These are phyloP conservation scores for Tipula unca DNA, from an alignment of 2,888 invertebrate species.

Conservation along the genomic window DNA sequence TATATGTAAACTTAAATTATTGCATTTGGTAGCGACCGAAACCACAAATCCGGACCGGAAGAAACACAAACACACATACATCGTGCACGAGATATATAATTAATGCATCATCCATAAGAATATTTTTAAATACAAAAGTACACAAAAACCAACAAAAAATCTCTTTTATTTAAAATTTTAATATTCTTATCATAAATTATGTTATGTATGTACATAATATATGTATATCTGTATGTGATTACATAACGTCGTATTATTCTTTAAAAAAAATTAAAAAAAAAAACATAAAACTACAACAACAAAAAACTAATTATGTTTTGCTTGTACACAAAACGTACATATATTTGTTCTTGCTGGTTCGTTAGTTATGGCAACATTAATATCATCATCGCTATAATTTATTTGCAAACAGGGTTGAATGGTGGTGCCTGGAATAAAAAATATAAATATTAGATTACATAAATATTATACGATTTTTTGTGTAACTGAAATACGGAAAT, in stretches of 20 bases:
- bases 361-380: conserved; percentile 21
- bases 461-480: too few species aligned
- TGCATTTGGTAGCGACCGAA: not conserved
- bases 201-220: not conserved
- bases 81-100: not conserved
- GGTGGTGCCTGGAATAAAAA: conserved; percentile 27
- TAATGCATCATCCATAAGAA: not conserved
- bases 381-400: conserved; percentile 24
- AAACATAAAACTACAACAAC: not conserved
- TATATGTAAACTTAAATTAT: not conserved
- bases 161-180: not conserved
- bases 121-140: not conserved
- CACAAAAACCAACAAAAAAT: not conserved
- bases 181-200: conserved; percentile 3
- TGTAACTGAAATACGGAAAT: too few species aligned
- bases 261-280: not conserved
- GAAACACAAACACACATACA: too few species aligned
- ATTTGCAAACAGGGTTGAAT: conserved; percentile 31
- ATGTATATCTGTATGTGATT: not conserved
- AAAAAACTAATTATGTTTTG: conserved; percentile 22
- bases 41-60: not conserved
- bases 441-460: not conserved
- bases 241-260: not conserved
- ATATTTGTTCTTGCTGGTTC: conserved; percentile 29
- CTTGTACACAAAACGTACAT: conserved; percentile 34